These are phyloP conservation scores for Diabrotica undecimpunctata DNA, from an alignment of 1,140 invertebrate genomes.

Conservation along the genomic window DNA sequence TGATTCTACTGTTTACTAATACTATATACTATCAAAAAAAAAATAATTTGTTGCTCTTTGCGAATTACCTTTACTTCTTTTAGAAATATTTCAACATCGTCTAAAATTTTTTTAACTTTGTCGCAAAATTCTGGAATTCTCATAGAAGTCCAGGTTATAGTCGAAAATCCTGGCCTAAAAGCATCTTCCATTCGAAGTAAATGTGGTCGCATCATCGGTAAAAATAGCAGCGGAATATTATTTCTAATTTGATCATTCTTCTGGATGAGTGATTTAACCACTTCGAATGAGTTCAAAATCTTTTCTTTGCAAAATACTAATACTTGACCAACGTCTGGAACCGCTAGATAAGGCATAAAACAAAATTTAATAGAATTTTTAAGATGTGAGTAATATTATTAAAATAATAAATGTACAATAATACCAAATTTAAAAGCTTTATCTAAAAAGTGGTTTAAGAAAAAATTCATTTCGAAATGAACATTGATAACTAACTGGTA, in stretches of 20 bases:
- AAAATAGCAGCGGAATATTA: constrained; percentile 60
- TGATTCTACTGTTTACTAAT: too few species aligned
- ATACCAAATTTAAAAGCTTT: too few species aligned
- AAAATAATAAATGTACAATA: too few species aligned
- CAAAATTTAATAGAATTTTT: not conserved
- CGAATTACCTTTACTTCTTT: constrained; percentile 53
- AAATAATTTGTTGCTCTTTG: too few species aligned
- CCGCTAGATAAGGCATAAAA: constrained; percentile 44
- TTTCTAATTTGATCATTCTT: constrained; percentile 55
- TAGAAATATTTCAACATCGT: constrained; percentile 66
- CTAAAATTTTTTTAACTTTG: constrained; percentile 55
- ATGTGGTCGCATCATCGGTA: constrained; percentile 65
- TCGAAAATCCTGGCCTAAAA: constrained; percentile 72
- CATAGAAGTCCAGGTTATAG: constrained; percentile 76
- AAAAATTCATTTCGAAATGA: too few species aligned
- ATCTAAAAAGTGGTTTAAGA: too few species aligned
- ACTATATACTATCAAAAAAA: too few species aligned
- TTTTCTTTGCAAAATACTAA: constrained; percentile 64
- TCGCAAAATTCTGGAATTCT: constrained; percentile 64
- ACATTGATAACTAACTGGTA: too few species aligned
- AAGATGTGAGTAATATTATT: too few species aligned
- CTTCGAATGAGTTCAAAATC: constrained; percentile 57
- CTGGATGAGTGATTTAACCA: constrained; percentile 56
- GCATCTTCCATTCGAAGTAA: constrained; percentile 64
- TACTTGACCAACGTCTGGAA: constrained; percentile 64